Evolutionary conservation across 2,113 vertebrate genomes (phyloP).

Genomic region (Anser brachyrhynchus): DNA sequence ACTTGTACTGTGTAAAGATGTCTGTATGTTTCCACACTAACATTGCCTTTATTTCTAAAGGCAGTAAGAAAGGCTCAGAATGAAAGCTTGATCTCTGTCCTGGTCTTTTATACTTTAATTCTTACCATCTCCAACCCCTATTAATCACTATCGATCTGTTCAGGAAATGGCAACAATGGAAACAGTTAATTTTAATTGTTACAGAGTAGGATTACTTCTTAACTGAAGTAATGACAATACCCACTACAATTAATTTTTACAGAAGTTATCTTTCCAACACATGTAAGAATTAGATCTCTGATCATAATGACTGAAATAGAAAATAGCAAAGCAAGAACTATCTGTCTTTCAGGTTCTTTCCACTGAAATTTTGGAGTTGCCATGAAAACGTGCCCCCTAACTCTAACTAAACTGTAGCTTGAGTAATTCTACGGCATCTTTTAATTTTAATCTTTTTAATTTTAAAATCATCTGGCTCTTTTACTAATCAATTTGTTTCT

Average conservation of each 20-base stretch:
- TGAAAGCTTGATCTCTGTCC: background rate
- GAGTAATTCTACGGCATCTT: background rate
- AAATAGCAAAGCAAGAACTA: background rate
- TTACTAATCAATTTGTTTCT: background rate
- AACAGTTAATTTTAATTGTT: background rate
- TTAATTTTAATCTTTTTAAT: background rate
- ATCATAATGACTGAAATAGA: background rate
- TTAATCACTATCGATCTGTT: background rate
- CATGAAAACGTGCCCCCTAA: background rate
- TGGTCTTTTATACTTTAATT: background rate
- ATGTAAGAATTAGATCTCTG: background rate
- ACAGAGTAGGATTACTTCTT: background rate
- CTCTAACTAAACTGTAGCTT: background rate
- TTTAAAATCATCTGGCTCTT: background rate
- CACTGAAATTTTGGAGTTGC: background rate
- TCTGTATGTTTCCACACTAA: background rate
- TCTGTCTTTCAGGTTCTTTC: background rate
- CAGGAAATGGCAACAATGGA: background rate
- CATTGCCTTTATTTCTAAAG: background rate
- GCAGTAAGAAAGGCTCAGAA: background rate
- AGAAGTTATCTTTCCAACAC: background rate
- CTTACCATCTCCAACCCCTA: background rate
- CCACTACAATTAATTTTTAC: background rate
- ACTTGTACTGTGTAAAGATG: background rate
- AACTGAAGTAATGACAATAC: background rate